Percentiles rank a stretch among this genome's conserved stretches.
Evolutionary conservation across 2,888 invertebrate species (phyloP).

Genomic region (Apotomis betuletana): DNA sequence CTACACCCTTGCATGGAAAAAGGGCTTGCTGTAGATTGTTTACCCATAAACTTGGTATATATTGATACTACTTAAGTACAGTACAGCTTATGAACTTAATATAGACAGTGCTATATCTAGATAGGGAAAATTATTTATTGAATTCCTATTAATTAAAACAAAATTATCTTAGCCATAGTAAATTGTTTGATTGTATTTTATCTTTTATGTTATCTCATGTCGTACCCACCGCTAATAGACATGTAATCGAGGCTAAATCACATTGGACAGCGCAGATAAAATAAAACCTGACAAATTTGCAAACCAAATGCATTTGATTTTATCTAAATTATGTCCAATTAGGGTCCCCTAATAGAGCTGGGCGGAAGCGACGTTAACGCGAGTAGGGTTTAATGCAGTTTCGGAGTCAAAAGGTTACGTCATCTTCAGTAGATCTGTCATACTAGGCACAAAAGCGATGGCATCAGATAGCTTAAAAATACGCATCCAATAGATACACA

Average conservation of each 20-base stretch:
- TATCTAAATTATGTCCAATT: slow-evolving; percentile 40
- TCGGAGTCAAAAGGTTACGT: slow-evolving; percentile 13
- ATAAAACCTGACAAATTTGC: slow-evolving; percentile 35
- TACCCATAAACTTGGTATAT: no score
- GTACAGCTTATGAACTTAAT: no score
- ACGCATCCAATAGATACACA: no score
- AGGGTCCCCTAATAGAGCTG: slow-evolving; percentile 31
- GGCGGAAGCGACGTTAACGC: slow-evolving; percentile 29
- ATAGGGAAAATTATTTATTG: neutral
- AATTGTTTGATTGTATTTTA: neutral
- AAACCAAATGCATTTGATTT: slow-evolving; percentile 36
- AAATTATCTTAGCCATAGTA: neutral
- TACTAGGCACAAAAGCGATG: no score
- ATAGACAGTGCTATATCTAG: neutral
- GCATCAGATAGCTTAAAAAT: no score
- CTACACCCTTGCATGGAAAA: no score
- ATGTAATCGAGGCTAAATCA: slow-evolving; percentile 33
- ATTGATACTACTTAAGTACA: no score
- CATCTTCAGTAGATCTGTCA: neutral
- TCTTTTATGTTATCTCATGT: slow-evolving; percentile 15
- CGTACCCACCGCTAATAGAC: slow-evolving; percentile 21
- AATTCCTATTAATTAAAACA: neutral
- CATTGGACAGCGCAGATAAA: slow-evolving; percentile 32
- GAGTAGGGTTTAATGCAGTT: slow-evolving; percentile 22
- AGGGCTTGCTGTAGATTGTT: no score